Base-by-base conservation (phyloP, 1,140 invertebrate genomes). In the Bradysia coprophila region DNA sequence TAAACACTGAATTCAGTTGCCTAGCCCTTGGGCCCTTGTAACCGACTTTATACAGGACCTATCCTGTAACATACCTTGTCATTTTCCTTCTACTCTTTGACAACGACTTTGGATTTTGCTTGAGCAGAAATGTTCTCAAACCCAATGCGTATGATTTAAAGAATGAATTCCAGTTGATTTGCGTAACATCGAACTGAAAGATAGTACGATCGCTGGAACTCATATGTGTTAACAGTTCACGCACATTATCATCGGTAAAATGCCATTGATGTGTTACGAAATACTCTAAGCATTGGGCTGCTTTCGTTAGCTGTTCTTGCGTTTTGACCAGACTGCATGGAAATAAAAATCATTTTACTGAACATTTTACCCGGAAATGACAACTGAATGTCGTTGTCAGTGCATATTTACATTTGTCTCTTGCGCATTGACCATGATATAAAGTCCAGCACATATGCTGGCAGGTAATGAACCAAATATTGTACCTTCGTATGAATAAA, bases 251-350 rank as follows among this genome's bases (percentile, higher is more conserved):
- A 51, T 88, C 87, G 40, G 73, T 71, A 63, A 95, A 95, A 48
- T 76, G 72, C 89, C 90, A 95, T 55, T 92, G 76, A 49, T 85
- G 73, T 13, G 79, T 86, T 40, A 88, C 92, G 61, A 95, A 96
- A 59, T 85, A 94, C 55, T 92, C 81, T 43, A 95, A 66, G 55
- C 86, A 91, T 23, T 71, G 68, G 42, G 70, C 61, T 69, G 66
- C 68, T 74, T 88, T 72, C 63, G 75, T 65, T 45, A 95, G 67
- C 56, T 88, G 88, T 41, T 78, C 73, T 54, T 94, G 88, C 38
- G 94, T 70, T 49, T 76, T 72, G 24, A 89, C 72, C 52, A 61
- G 52, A 44, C 58, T 57, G 32, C 8, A 32, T n/a, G n/a, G n/a
- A n/a, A n/a, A n/a, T n/a, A n/a, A n/a, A n/a, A 9, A n/a, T n/a